These are phyloP conservation scores for Bubalus kerabau DNA, from an alignment of 2,113 vertebrate genomes.

Conservation along the genomic window DNA sequence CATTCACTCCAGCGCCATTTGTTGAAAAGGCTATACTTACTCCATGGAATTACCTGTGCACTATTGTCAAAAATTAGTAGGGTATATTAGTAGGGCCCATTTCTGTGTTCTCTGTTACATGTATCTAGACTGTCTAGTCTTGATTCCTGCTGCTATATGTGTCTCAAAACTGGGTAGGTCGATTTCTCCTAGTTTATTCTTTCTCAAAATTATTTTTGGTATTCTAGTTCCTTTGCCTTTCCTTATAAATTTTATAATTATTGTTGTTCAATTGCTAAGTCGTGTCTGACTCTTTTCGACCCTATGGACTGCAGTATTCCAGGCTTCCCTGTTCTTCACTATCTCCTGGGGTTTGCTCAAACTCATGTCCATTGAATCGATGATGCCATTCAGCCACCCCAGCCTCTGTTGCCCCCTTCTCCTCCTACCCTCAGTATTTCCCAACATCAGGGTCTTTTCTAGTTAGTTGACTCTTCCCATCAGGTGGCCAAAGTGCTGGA, in stretches of 20 bases:
- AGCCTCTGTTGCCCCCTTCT: neutral
- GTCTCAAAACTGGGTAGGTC: neutral
- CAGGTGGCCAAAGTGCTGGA: neutral
- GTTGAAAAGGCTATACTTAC: neutral
- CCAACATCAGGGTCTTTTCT: neutral
- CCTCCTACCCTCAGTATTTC: neutral
- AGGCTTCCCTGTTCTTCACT: neutral
- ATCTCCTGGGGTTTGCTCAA: neutral
- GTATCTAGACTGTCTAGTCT: neutral
- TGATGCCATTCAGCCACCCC: neutral
- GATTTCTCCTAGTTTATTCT: neutral
- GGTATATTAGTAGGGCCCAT: rapidly evolving
- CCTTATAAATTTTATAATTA: neutral
- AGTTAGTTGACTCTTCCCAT: neutral
- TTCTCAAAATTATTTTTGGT: neutral
- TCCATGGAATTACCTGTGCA: rapidly evolving
- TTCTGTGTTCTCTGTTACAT: neutral
- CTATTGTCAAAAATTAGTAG: rapidly evolving
- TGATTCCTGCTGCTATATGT: no score
- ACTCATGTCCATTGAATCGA: neutral
- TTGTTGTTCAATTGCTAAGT: neutral
- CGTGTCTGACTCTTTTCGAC: neutral
- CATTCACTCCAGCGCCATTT: neutral
- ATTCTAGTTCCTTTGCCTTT: neutral
- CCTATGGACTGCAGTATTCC: neutral